Evolutionary conservation across 2,113 vertebrate species (phyloP), one percentile per base, ranked within the genome.

Genomic region (Calypte anna): DNA sequence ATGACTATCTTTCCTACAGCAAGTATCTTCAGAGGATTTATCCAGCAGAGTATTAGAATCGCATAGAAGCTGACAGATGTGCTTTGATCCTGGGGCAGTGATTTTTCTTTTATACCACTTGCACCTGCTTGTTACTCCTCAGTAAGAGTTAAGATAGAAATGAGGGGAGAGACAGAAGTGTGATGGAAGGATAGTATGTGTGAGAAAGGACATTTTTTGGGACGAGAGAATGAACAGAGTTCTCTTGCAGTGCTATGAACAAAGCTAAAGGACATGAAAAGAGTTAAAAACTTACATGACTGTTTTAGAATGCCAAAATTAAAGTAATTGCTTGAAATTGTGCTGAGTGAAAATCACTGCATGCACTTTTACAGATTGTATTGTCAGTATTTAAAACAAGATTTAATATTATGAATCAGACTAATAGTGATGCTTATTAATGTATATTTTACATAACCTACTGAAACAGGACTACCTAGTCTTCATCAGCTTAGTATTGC

Each of bases 401-500:
- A 74, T 75, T 44, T 75, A 68, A 40, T 51, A 14, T 38, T 86
- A 22, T 21, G 38, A 63, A 28, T 67, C 62, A 22, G 22, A 33
- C 21, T 89, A 81, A 33, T 58, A 33, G 61, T 53, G 7, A 11
- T 55, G 21, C 31, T n/a, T 86, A 67, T n/a, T 86, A 67, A 77
- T 6, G 10, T 23, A 15, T 50, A 33, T 68, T 82, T 90, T 78
- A 51, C 19, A 2, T 27, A 14, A 62, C 12, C 17, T 19, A 50
- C 43, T 15, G 74, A 53, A 68, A 68, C 12, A 84, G 30, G 33
- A 51, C 31, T 86, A 12, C 1, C 2, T n/a, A 40, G 24, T 36
- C 36, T 40, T 3, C 19, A 33, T 67, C 38, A 78, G 25, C 7
- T 82, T 40, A n/a, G 3, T 30, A 97, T 93, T 80, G 96, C 98